Evolutionary conservation across 2,113 vertebrate genomes (phyloP), one percentile per base, ranked within the genome.

Genomic region (Castor canadensis): DNA sequence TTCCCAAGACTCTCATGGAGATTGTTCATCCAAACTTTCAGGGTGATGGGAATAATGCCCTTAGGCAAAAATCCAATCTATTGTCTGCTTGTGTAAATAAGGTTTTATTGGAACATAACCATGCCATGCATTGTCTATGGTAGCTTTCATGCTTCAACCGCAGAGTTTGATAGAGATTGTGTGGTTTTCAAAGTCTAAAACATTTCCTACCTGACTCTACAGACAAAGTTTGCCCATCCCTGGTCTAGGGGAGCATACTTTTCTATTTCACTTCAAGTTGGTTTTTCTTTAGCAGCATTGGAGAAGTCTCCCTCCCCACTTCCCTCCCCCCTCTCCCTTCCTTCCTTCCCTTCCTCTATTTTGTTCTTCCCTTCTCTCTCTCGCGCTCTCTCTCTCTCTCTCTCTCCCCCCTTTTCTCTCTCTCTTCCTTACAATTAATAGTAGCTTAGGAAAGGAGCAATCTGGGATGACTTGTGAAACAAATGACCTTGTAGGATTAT

Each of bases 11-110:
- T 81, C 24, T 52, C 40, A 19, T 22, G 32, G 22, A 71, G 20
- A 30, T n/a, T 49, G 80, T 62, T 96, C 22, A 87, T 47, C 40
- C 40, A 58, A 17, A 72, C 38, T 64, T 95, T 95, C 88, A 49
- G 22, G 75, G 11, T 1, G 13, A 66, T 26, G 3, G 30, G n/a
- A 87, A 83, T 8, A 58, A 45, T 67, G 67, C 7, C 40, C 52
- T 82, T 66, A 52, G 60, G 58, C n/a, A 56, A 56, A 93, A 64
- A 77, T 38, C 56, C 24, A 76, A 58, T 8, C 47, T 69, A 43
- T 5, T 8, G 16, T 71, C 49, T 83, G 8, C 80, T 91, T 89
- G 73, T 91, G 28, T 88, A 84, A 81, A 81, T 76, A 80, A 54
- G 26, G 24, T 85, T 89, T 89, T 73, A 45, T 56, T 92, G 56